These are phyloP conservation scores for Zelostemma sp. DNA, from an alignment of 1,140 invertebrate species.

Conservation along the genomic window DNA sequence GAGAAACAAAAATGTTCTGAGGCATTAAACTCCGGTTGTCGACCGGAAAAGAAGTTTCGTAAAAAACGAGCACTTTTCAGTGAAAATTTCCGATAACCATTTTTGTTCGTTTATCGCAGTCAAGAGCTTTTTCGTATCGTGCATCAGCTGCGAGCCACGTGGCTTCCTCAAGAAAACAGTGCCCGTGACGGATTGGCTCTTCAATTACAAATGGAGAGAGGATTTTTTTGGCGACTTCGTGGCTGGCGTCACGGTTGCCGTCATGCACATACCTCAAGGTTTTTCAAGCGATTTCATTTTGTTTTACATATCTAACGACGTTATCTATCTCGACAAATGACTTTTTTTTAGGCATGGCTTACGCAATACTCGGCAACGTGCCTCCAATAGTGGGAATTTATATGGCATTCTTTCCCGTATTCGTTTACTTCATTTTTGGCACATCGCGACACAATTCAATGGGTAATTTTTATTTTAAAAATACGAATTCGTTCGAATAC, in stretches of 20 bases:
- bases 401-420: slow-evolving; percentile 93
- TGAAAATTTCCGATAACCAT: not conserved
- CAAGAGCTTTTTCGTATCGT: slow-evolving; percentile 7
- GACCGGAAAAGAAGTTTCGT: too few relatives aligned
- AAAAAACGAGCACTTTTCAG: not conserved
- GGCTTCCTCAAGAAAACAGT: slow-evolving; percentile 58
- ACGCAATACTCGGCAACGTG: slow-evolving; percentile 88
- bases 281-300: too few relatives aligned
- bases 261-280: slow-evolving; percentile 89
- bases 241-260: slow-evolving; percentile 77
- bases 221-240: slow-evolving; percentile 73
- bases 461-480: too few relatives aligned
- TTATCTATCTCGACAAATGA: too few relatives aligned
- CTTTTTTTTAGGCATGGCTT: slow-evolving; percentile 85
- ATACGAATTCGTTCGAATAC: too few relatives aligned
- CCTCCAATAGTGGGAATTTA: slow-evolving; percentile 92
- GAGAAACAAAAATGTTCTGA: not conserved
- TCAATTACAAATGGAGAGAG: slow-evolving; percentile 70
- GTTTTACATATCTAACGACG: too few relatives aligned
- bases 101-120: not conserved
- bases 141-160: slow-evolving; percentile 42
- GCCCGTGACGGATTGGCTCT: slow-evolving; percentile 73
- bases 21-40: not conserved
- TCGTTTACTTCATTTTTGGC: slow-evolving; percentile 91
- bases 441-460: slow-evolving; percentile 94